These are phyloP conservation scores for Molossus alvarezi DNA, from an alignment of 2,797 vertebrate genomes.

Conservation along the genomic window DNA sequence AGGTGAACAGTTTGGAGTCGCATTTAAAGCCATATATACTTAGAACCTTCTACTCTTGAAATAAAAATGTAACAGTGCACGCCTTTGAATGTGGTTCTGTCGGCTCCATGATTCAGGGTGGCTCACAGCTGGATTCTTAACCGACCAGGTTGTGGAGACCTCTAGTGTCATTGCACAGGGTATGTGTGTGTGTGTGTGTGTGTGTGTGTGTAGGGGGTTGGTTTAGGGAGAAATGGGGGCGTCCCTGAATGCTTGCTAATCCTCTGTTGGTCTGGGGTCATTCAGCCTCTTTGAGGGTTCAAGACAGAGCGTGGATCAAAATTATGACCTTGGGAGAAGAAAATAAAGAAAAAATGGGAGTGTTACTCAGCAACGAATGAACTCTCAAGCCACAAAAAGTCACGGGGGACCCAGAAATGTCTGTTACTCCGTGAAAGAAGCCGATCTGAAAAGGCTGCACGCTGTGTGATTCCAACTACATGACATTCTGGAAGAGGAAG, in stretches of 20 bases:
- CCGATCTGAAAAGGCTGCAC: background rate
- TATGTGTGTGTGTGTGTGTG: background rate
- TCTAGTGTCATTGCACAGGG: background rate
- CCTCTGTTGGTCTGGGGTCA: background rate
- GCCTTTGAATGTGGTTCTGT: background rate
- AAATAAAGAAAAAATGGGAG: background rate
- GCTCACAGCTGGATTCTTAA: background rate
- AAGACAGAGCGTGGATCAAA: background rate
- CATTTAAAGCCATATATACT: no score
- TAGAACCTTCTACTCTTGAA: background rate
- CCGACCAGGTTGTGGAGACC: background rate
- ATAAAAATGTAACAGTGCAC: background rate
- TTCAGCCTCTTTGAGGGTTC: background rate
- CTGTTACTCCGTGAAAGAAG: background rate
- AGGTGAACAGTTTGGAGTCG: background rate
- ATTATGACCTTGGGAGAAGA: background rate
- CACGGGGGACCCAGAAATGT: background rate
- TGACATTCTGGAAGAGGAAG: background rate
- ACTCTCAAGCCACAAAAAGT: background rate
- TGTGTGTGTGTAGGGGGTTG: background rate
- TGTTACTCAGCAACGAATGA: background rate
- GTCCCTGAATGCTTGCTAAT: background rate
- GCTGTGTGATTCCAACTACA: background rate
- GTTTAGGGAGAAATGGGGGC: background rate
- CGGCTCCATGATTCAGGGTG: background rate